Conservation (phyloP, 2,113 vertebrate genomes). For the Cyphomyrus plagiostoma region DNA sequence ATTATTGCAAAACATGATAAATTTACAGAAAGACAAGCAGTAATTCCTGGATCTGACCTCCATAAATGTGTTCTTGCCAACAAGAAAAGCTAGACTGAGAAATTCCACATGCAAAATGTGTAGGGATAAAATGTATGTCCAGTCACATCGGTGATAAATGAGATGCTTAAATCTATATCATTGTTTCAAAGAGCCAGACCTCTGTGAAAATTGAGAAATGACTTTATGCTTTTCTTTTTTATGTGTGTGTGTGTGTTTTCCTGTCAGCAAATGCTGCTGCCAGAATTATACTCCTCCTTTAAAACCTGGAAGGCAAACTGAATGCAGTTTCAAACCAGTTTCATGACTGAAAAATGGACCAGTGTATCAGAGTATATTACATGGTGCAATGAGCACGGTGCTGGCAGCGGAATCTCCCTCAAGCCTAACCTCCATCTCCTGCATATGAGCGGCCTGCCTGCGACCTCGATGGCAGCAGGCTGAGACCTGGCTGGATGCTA, state of each 20-base stretch:
- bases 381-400: neutral
- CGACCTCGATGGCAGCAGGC: neutral
- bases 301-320: neutral
- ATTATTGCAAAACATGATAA: neutral
- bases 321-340: neutral
- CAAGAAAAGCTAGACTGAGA: neutral
- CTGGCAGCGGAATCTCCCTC: neutral
- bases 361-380: conserved; percentile 8
- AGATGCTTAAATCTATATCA: neutral
- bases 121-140: neutral
- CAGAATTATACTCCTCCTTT: neutral
- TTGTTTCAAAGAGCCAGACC: neutral
- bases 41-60: neutral
- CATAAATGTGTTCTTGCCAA: neutral
- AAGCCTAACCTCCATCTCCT: neutral
- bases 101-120: neutral
- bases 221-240: neutral
- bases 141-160: neutral
- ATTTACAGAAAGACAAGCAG: neutral
- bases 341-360: conserved; percentile 6
- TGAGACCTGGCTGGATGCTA: neutral
- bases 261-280: neutral
- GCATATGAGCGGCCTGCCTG: neutral
- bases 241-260: neutral
- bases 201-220: neutral